Evolutionary conservation across 2,888 invertebrate genomes (phyloP).

Genomic region (Perizoma affinitatum): DNA sequence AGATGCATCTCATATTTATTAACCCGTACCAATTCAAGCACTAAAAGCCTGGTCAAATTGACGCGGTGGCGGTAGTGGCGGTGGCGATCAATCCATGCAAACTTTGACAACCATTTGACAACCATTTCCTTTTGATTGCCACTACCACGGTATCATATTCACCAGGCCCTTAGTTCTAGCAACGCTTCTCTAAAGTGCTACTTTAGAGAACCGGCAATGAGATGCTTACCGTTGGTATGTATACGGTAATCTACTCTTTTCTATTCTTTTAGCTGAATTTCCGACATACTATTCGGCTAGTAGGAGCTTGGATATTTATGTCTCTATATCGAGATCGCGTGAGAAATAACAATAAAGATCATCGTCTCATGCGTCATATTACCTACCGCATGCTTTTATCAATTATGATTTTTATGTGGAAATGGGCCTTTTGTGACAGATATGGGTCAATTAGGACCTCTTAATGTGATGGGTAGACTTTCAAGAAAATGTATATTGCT

Average conservation of each 20-base stretch:
- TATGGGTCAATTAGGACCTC: constrained; percentile 38
- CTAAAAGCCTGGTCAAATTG: too few relatives aligned
- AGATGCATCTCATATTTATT: too few relatives aligned
- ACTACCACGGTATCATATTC: too few relatives aligned
- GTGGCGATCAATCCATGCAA: too few relatives aligned
- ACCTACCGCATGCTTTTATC: constrained; percentile 45
- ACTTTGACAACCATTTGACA: too few relatives aligned
- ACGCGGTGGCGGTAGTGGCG: too few relatives aligned
- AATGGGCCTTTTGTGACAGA: constrained; percentile 33
- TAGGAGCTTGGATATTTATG: constrained; percentile 57
- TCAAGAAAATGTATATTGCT: constrained; percentile 3
- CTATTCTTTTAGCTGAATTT: constrained; percentile 6
- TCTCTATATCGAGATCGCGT: constrained; percentile 77
- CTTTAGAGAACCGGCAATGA: too few relatives aligned
- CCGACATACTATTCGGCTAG: constrained; percentile 15
- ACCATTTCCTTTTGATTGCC: too few relatives aligned
- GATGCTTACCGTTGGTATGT: not conserved
- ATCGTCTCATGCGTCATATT: constrained; percentile 61
- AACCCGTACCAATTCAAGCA: too few relatives aligned
- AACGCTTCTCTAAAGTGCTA: too few relatives aligned
- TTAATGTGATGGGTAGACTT: constrained; percentile 14
- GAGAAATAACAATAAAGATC: constrained; percentile 60
- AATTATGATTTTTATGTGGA: constrained; percentile 43
- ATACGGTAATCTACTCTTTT: constrained; percentile 11
- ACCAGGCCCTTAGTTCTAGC: too few relatives aligned